These are phyloP conservation scores for Cherax destructor DNA, from an alignment of 1,140 invertebrate species.

Conservation along the genomic window DNA sequence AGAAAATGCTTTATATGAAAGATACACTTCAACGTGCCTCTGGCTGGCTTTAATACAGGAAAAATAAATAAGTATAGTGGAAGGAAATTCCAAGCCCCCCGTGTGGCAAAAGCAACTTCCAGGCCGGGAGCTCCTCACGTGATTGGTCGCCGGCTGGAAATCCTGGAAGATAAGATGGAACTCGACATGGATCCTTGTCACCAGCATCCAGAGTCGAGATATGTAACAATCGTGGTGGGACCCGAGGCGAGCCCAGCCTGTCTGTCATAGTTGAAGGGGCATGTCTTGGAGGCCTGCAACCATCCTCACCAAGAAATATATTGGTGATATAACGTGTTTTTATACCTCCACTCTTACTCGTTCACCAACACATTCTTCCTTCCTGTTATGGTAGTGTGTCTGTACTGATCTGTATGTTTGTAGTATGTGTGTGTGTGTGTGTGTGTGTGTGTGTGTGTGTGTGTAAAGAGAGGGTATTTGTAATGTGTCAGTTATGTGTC, in stretches of 20 bases:
- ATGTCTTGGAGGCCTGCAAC: background rate
- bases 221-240: slow-evolving; percentile 61
- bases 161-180: slow-evolving; percentile 67
- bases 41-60: background rate
- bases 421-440: no score
- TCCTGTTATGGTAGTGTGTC: no score
- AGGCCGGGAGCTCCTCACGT: slow-evolving; percentile 57
- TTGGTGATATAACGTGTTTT: no score
- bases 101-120: slow-evolving; percentile 66
- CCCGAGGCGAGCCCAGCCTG: slow-evolving; percentile 52
- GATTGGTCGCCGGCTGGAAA: slow-evolving; percentile 68
- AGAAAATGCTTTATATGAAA: background rate
- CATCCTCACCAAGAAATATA: no score
- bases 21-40: background rate
- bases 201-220: slow-evolving; percentile 59
- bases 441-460: no score
- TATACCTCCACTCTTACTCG: no score
- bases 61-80: background rate
- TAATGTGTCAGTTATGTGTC: no score
- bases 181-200: slow-evolving; percentile 67
- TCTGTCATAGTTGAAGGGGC: slow-evolving; percentile 55
- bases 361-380: no score
- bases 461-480: no score
- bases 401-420: no score
- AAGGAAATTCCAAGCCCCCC: slow-evolving; percentile 52